Evolutionary conservation across 1,140 invertebrate species (phyloP), one percentile per base, ranked within the genome.

Genomic region (Drosophila lowei): DNA sequence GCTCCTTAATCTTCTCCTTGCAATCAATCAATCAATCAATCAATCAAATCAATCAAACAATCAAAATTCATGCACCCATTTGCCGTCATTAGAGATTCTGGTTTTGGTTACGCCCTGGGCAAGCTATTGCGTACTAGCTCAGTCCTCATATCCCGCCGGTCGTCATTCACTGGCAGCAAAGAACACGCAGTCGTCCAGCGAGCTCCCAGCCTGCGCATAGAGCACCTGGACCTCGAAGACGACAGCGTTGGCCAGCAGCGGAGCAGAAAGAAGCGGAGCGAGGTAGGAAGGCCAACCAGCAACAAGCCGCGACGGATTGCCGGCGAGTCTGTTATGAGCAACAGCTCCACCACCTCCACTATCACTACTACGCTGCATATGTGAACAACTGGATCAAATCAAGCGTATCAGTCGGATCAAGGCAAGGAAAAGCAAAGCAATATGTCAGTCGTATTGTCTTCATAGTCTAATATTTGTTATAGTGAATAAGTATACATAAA

Each of bases 341-440:
- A 18, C 13, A 34, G 25, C 41, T 7, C 52, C 7, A 44, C 42
- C 5, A 13, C 42, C 3, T 67, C 76, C 8, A 77, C 67, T 15
- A 80, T 46, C 15, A 76, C 72, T 60, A 75, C 77, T 11, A 81
- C 78, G 13, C 47, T 81, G 13, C 73, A 81, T 43, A 81, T 81
- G 63, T 81, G 58, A 76, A 34, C 18, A 13, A 5, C 11, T 38
- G 44, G 44, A 16, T 21, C 18, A n/a, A 7, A 13, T 25, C 23
- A 25, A 25, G 23, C 23, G 23, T 4, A 25, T 23, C 23, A 23
- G 4, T 3, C n/a, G 23, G 30, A 25, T n/a, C 47, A n/a, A 23
- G 61, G 64, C 59, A 67, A 42, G 23, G 7, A 30, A 42, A 56
- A 42, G 34, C 34, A 38, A 38, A 13, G 11, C 34, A 38, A 13